Evolutionary conservation across 2,888 invertebrate species (phyloP), one percentile per base, ranked within the genome.

Genomic region (Leptopilina drosophilae): DNA sequence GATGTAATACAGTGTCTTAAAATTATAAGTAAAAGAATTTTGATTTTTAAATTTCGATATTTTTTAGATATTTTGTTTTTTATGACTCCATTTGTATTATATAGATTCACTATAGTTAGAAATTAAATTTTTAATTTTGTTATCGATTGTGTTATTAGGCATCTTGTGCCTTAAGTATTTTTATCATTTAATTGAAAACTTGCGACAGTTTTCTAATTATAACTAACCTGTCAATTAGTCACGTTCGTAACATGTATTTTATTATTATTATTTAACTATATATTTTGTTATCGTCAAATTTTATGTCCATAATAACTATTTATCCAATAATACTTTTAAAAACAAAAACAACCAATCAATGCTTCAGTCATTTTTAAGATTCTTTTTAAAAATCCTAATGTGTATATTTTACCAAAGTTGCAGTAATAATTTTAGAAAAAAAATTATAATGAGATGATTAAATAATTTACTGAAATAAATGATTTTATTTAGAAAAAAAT

Each of bases 391-490:
- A 82, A 82, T 81, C 77, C 46, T 69, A 82, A 83, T 85, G 82
- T 84, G 82, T 87, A 87, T 87, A 88, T 87, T 88, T 88, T 89
- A 89, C 88, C 89, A 89, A 89, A 88, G 89, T 87, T 88, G 87
- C 86, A 81, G 85, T 84, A 42, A 8, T 8, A 84, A 87, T 83
- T 85, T 82, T 86, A 87, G 81, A 76, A 73, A 56, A 76, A 73
- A 73, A n/a, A 26, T 73, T 53, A 53, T 73, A 26, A 53, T 56
- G n/a, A 73, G n/a, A 73, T 73, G 73, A 33, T 33, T 85, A 87
- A 82, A 82, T 84, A 85, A 85, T 85, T 86, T 84, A 86, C 82
- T 78, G 78, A 78, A 77, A 84, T 82, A 80, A 86, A 84, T 84
- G 76, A 87, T 83, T 87, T 87, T 87, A 86, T 86, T 83, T 83